Base-by-base conservation (phyloP, 1,140 invertebrate genomes). In the Drosophila paulistorum region DNA sequence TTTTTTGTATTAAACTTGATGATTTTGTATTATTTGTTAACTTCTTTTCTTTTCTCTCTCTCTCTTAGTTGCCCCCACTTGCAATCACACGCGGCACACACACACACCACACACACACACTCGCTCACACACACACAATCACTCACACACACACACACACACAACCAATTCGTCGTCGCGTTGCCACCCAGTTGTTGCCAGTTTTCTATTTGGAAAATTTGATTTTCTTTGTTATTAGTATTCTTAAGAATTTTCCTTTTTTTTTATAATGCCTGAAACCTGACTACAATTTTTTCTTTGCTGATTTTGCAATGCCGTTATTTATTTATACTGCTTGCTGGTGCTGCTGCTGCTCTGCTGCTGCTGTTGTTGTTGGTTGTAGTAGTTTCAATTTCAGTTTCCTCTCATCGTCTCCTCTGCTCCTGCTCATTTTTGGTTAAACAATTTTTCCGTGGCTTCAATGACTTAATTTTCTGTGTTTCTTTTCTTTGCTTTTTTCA, bases 131-230 rank as follows among this genome's bases (percentile, higher is more conserved):
- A 64, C 55, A n/a, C 35, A 45, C 17, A 30, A 20, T 26, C 37
- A 39, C 68, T 35, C 65, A 17, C 70, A 62, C 65, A 73, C 77
- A 63, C 71, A 62, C 71, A 63, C 76, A 45, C 72, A 42, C 78
- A 54, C 45, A 65, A 58, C 10, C 1, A 9, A 10, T 11, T 64
- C 65, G 55, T 73, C 71, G 68, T 68, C 73, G 80, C 71, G 72
- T 74, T 74, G 72, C 72, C 72, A 74, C 73, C 66, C 74, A 77
- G 66, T 77, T 55, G 70, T 39, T 59, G 30, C 33, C 26, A 30
- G 68, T 79, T 87, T 84, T 86, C 74, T 84, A 87, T 80, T 87
- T 87, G 85, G 85, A 87, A 87, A 89, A 90, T 87, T 86, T 71
- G 71, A 90, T 87, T 87, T 87, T 84, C 85, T 81, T 87, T 77